These are phyloP conservation scores for Notolabrus celidotus DNA, from an alignment of 2,797 vertebrate species.

Conservation along the genomic window DNA sequence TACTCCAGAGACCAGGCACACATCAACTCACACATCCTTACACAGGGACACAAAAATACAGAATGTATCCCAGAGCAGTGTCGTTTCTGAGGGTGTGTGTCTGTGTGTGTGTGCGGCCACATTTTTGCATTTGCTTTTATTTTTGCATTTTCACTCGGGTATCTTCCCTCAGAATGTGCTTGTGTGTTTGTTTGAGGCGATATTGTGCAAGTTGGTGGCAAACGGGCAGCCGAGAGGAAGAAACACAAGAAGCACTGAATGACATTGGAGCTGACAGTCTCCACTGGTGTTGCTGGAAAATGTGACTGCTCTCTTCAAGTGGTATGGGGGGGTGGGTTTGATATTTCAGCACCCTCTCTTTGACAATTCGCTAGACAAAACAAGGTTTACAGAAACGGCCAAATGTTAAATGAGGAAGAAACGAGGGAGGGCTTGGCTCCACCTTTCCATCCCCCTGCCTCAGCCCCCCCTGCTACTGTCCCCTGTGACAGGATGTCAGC, in stretches of 20 bases:
- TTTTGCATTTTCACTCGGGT: constrained; percentile 31
- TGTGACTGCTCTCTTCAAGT: constrained; percentile 68
- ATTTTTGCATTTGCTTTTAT: constrained; percentile 36
- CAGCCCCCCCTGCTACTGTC: constrained; percentile 44
- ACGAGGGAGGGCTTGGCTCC: constrained; percentile 29
- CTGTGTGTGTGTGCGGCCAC: constrained; percentile 21
- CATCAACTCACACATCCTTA: constrained; percentile 49
- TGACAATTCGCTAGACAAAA: constrained; percentile 70
- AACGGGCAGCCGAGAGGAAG: constrained; percentile 59
- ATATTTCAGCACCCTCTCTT: constrained; percentile 65
- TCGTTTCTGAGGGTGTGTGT: constrained; percentile 21
- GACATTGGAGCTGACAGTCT: constrained; percentile 73
- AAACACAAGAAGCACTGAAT: constrained; percentile 51
- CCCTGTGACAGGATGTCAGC: constrained; percentile 75
- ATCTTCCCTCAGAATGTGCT: constrained; percentile 24
- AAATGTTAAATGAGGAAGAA: constrained; percentile 61
- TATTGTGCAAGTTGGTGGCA: constrained; percentile 38
- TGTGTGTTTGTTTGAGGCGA: constrained; percentile 47
- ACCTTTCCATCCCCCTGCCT: constrained; percentile 41
- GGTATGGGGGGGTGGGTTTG: constrained; percentile 47
- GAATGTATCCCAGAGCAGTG: constrained; percentile 52
- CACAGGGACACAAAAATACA: constrained; percentile 48
- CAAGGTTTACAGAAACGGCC: constrained; percentile 63
- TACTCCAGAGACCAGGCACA: constrained; percentile 44
- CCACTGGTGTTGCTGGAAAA: constrained; percentile 72